These are phyloP conservation scores for Parazoanthus darwini DNA, from an alignment of 92 coral and sea anemone species.

Conservation along the genomic window DNA sequence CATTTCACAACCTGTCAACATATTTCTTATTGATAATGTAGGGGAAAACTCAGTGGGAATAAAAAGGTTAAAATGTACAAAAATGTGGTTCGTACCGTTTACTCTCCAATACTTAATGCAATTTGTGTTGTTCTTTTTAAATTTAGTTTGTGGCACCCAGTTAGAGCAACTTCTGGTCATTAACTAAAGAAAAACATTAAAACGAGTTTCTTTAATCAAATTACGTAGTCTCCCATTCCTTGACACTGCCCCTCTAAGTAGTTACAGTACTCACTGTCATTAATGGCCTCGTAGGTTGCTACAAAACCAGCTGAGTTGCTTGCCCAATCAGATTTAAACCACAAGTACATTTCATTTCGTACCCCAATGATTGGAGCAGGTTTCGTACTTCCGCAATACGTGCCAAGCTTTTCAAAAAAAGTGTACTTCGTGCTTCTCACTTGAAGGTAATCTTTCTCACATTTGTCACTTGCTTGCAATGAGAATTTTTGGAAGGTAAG, in stretches of 20 bases:
- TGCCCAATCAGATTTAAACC: conserved; percentile 12
- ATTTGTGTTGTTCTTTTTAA: no score
- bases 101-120: no score
- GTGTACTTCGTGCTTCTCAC: neutral
- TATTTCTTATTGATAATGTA: no score
- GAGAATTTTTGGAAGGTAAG: conserved; percentile 14
- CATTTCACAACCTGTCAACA: no score
- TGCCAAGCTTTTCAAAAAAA: conserved; percentile 1
- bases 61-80: no score
- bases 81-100: no score
- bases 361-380: conserved; percentile 18
- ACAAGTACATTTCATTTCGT: conserved; percentile 12
- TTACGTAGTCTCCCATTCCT: neutral
- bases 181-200: no score
- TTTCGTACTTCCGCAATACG: conserved; percentile 10
- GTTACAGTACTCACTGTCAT: conserved; percentile 18
- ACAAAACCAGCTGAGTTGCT: conserved; percentile 2
- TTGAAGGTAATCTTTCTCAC: conserved; percentile 5
- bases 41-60: no score
- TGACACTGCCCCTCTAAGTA: neutral
- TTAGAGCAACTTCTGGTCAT: no score
- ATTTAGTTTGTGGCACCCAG: neutral
- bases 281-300: conserved; percentile 23
- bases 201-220: neutral
- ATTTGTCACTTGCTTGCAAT: neutral